Evolutionary conservation across 1,140 invertebrate genomes (phyloP), one percentile per base, ranked within the genome.

Genomic region (Heterodera schachtii): DNA sequence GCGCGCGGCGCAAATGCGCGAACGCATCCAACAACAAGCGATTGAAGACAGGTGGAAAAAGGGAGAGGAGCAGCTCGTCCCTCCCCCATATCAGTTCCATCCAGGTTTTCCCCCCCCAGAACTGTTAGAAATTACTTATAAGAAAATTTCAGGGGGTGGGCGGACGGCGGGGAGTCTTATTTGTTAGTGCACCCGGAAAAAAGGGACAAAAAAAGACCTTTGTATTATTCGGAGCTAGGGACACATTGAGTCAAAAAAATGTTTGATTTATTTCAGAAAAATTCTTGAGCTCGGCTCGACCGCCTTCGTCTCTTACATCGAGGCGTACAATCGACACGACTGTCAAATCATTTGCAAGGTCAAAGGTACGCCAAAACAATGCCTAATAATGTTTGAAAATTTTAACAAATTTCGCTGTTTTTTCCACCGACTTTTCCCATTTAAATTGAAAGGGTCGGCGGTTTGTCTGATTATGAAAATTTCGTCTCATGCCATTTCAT

Each of bases 271-370:
- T 80, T 86, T 95, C 90, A 92, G 95, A 84, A 92, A 93, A 3
- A 87, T 95, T 44, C 94, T 95, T 90, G 96, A 98, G 86, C 95
- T 95, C 90, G 95, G 94, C 1, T 94, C 95, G 84, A 91, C 93
- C 81, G 96, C 97, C 3, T 98, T 97, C 91, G 97, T 99, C 1
- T 98, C 97, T 0, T 97, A 95, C 90, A 92, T 98, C 64, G 93
- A 95, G 87, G 93, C 95, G 0, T 99, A 99, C 91, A 93, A 93
- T 6, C 98, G 98, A 91, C 96, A 99, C 90, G 97, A 98, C 90
- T 98, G 96, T 88, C 94, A 93, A 87, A 92, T 97, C 67, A 93
- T 99, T 81, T 92, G 98, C 73, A 92, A 93, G 87, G 90, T 96
- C 4, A 96, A 97, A 91, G 93, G 92, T 92, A 21, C 11, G 64